Conservation (phyloP, 2,113 vertebrate species). For the Triplophysa rosa region DNA sequence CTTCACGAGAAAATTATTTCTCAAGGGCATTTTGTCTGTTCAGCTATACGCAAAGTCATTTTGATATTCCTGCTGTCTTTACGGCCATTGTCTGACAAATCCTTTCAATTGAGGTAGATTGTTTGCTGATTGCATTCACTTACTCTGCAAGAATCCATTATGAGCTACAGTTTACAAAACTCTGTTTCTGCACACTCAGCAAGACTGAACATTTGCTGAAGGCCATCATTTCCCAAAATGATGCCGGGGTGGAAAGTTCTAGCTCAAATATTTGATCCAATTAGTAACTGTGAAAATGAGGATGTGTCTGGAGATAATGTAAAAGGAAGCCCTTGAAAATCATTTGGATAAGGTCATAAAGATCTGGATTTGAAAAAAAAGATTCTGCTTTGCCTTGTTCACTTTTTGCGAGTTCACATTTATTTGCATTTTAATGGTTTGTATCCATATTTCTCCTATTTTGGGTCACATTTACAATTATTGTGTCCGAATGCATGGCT, state of each 20-base stretch:
- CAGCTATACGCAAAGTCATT: background rate
- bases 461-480: background rate
- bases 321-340: background rate
- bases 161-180: constrained; percentile 9
- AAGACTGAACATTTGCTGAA: constrained; percentile 30
- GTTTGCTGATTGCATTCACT: background rate
- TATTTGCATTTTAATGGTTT: constrained; percentile 6
- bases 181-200: constrained; percentile 32
- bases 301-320: constrained; percentile 16
- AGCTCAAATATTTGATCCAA: constrained; percentile 44
- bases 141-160: constrained; percentile 13
- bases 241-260: constrained; percentile 25
- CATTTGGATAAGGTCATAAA: constrained; percentile 20
- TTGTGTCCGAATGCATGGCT: background rate
- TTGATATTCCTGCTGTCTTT: background rate
- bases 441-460: background rate
- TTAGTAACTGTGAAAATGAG: constrained; percentile 20
- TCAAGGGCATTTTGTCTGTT: background rate
- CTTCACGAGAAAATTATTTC: background rate
- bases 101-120: constrained; percentile 3
- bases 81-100: constrained; percentile 7
- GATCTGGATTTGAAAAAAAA: background rate
- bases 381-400: constrained; percentile 7
- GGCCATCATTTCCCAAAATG: constrained; percentile 32
- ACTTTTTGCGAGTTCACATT: constrained; percentile 13